phyloP scores from a whole-genome alignment of 2,888 invertebrate genomes.

The Ichneumon xanthorius region DNA sequence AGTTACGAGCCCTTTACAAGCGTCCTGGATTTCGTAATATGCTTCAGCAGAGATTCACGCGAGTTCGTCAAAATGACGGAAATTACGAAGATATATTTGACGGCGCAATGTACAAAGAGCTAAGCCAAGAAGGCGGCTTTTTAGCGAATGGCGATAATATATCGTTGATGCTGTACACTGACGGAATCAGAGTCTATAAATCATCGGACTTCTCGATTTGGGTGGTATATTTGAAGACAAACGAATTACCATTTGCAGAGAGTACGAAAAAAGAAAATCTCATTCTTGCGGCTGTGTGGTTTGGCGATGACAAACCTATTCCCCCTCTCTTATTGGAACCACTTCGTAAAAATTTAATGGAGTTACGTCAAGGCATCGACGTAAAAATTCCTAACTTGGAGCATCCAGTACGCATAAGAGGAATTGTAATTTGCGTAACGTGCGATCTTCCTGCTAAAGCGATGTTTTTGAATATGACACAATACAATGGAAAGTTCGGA shows the following conservation, averaged over 20 bases:
- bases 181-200: conserved; percentile 4
- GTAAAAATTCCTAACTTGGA: not conserved
- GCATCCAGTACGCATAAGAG: not conserved
- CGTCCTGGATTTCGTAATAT: conserved; percentile 48
- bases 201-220: conserved; percentile 24
- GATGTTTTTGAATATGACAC: not conserved
- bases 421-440: not conserved
- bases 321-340: not conserved
- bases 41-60: conserved; percentile 20
- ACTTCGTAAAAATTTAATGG: not conserved
- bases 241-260: conserved; percentile 16
- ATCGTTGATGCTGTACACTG: conserved; percentile 12
- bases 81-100: conserved; percentile 51
- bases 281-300: conserved; percentile 17
- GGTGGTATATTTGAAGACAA: conserved; percentile 4
- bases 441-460: conserved; percentile 22
- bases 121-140: not conserved
- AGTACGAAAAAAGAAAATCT: conserved; percentile 21
- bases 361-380: not conserved
- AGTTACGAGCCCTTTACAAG: conserved; percentile 54
- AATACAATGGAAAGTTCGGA: not conserved
- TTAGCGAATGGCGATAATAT: conserved; percentile 1
- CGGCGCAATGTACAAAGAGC: conserved; percentile 44
- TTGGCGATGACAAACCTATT: not conserved
- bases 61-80: conserved; percentile 7